A percentile compares a stretch with the other conserved stretches of the same genome.
Evolutionary conservation across 2,888 invertebrate species (phyloP).

Genomic region (Iphiclides podalirius): DNA sequence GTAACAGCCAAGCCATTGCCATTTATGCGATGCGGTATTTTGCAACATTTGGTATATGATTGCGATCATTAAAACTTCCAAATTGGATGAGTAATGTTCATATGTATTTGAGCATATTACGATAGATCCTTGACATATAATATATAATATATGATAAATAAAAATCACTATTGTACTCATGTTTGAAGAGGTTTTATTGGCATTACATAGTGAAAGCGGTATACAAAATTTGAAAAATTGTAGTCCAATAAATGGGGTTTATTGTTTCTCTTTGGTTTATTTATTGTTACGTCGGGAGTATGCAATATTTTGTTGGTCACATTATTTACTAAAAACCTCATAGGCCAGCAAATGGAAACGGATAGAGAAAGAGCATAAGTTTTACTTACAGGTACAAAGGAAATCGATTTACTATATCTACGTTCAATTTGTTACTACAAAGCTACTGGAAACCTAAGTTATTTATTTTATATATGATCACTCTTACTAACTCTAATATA

Average conservation of each 20-base stretch:
- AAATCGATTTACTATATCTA: slow-evolving; percentile 26
- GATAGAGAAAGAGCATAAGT: slow-evolving; percentile 51
- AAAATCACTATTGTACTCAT: too few species aligned
- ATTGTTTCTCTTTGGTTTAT: slow-evolving; percentile 52
- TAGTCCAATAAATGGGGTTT: slow-evolving; percentile 13
- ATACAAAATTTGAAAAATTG: background rate
- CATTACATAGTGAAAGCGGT: background rate
- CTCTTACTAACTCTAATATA: slow-evolving; percentile 1
- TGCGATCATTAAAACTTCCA: background rate
- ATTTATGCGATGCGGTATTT: background rate
- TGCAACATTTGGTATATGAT: background rate
- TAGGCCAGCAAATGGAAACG: slow-evolving; percentile 47
- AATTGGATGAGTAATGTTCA: background rate
- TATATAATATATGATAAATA: background rate
- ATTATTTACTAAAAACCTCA: slow-evolving; percentile 65
- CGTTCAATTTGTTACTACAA: slow-evolving; percentile 19
- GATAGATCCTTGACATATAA: background rate
- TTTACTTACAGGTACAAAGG: slow-evolving; percentile 35
- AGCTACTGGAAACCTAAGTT: slow-evolving; percentile 11
- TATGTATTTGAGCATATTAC: background rate
- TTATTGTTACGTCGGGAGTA: slow-evolving; percentile 63
- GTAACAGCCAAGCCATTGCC: background rate
- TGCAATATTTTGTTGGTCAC: slow-evolving; percentile 54
- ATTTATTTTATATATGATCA: slow-evolving; percentile 16
- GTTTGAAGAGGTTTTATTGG: too few species aligned